Evolutionary conservation across 2,888 invertebrate genomes (phyloP), one percentile per base, ranked within the genome.

Genomic region (Apamea monoglypha): DNA sequence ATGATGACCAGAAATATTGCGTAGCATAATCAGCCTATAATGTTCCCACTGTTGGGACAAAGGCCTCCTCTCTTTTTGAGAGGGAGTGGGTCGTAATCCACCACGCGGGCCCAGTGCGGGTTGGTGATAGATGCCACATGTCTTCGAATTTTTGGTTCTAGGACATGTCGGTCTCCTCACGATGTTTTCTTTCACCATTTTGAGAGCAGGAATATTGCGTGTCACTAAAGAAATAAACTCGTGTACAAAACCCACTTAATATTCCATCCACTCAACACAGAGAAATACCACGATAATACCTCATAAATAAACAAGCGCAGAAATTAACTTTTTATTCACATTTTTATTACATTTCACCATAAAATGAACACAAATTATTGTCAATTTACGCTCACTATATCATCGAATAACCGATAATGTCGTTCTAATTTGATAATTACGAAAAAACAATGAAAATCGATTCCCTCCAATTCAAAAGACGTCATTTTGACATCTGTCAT

Each of bases 401-500:
- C 84, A 81, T 84, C 66, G 66, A 70, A 81, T 75, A 75, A 32
- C 56, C 36, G 81, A 64, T 85, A 84, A 80, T 85, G 59, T 75
- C 73, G 59, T 53, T 85, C 76, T 85, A 87, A 87, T 87, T 80
- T 56, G 76, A 75, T 85, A 87, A 85, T 85, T 87, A 69, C 21
- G 14, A 71, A 82, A 81, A 76, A 87, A 71, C 12, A 75, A 75
- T 77, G 61, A 76, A 81, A 84, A 87, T 85, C 68, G 87, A 87
- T 86, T 81, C 85, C 85, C 85, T 68, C 87, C 85, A 86, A 86
- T 87, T 86, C 50, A 68, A 59, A 59, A 14, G 68, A 36, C 32
- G 78, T 74, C 82, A 86, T 84, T 76, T 86, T 86, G 85, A 84
- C 85, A 86, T 86, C 85, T 87, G 85, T 84, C 85, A 81, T 50